Percentiles rank a stretch among this genome's conserved stretches.
Conservation (phyloP, 1,140 invertebrate genomes). For the Pogonognathellus flavescens region DNA sequence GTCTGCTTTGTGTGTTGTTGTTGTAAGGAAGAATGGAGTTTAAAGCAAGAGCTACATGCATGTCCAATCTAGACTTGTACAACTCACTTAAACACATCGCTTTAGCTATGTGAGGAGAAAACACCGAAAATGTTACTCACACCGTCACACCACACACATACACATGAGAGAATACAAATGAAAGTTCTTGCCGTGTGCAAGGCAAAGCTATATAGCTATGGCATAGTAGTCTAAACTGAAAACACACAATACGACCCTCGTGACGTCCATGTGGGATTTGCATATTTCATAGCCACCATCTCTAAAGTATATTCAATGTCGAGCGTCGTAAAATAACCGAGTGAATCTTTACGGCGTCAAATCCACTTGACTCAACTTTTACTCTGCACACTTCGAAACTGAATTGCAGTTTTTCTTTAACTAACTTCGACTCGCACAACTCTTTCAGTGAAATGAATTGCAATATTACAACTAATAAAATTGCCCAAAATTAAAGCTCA, state of each 20-base stretch:
- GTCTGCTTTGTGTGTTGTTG: too few species aligned
- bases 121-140: too few species aligned
- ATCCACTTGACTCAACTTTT: neutral
- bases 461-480: constrained; percentile 39
- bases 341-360: constrained; percentile 43
- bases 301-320: constrained; percentile 37
- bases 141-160: neutral
- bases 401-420: neutral
- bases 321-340: neutral
- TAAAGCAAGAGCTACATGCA: too few species aligned
- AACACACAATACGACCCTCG: constrained; percentile 47
- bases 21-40: too few species aligned
- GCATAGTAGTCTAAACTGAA: neutral
- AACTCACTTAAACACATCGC: too few species aligned
- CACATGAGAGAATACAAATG: neutral
- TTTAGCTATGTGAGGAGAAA: too few species aligned
- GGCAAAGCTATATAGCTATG: neutral
- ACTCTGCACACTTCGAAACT: neutral
- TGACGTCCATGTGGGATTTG: constrained; percentile 53
- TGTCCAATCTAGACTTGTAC: too few species aligned
- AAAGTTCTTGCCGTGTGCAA: neutral
- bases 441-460: constrained; percentile 4
- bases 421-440: neutral
- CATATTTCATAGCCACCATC: constrained; percentile 45
- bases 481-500: constrained; percentile 15